Base-by-base conservation (phyloP, 2,888 invertebrate genomes). In the Schrankia costaestrigalis region DNA sequence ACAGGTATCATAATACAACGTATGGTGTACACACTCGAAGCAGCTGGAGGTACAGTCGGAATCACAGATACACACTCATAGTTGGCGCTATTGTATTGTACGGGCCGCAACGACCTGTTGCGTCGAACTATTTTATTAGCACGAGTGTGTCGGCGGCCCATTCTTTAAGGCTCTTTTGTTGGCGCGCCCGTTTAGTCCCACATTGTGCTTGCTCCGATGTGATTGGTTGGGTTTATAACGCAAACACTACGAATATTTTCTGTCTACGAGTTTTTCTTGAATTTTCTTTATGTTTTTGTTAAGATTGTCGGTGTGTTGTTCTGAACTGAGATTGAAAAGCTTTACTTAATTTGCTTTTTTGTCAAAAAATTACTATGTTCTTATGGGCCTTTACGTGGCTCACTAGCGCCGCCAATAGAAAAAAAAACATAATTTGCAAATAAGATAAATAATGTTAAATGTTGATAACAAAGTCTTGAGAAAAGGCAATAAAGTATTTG, bases 151-250 rank as follows among this genome's bases (percentile, higher is more conserved):
- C 67, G 82, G 77, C 74, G 80, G 76, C 63, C 83, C 80, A 85
- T 86, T 86, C 86, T 86, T 86, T 85, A 86, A 78, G 72, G 76
- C 72, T 73, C 83, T 81, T 83, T 84, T 84, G 84, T 84, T 77
- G 75, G 72, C 67, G 69, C 70, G 70, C 70, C 70, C 79, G 82
- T 78, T 81, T 82, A 80, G 80, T 78, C 75, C 67, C 75, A 71
- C 69, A 68, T 69, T 72, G 73, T 76, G 71, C 74, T 52, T 63
- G 64, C 69, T 57, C 62, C 66, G 60, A 59, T 62, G 71, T 77
- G 82, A 84, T 85, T 84, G 84, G 84, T 71, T 65, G 61, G 73
- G 73, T 73, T 75, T 78, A 71, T 77, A 77, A 72, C 69, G 69
- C 74, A 79, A 78, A 79, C 73, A 73, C 54, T 56, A 61, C 63